phyloP scores from a whole-genome alignment of 2,113 vertebrate genomes.

The western clawed frog (Xenopus tropicalis) region UCB_Xtro_10.0 CM004448.2:68616001-68616500 shows the following conservation, averaged over 20 bases:
- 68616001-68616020: no score
- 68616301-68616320: constrained; percentile 38
- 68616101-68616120: no score
- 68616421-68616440: constrained; percentile 42
- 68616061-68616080: no score
- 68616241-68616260: constrained; percentile 38
- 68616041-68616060: no score
- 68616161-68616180: neutral
- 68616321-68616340: constrained; percentile 53
- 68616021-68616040: no score
- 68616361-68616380: constrained; percentile 49
- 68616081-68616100: no score
- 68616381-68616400: constrained; percentile 39
- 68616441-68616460: constrained; percentile 42
- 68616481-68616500: constrained; percentile 53
- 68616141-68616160: no score
- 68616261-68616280: constrained; percentile 38
- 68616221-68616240: constrained; percentile 16
- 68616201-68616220: neutral
- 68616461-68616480: constrained; percentile 52
- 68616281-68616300: constrained; percentile 35
- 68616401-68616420: constrained; percentile 44
- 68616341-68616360: constrained; percentile 51
- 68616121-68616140: no score
- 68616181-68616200: neutral